Percentiles rank a stretch among this genome's conserved stretches.
These are phyloP conservation scores for Mycteria americana DNA, from an alignment of 2,797 vertebrate species.

Conservation along the genomic window DNA sequence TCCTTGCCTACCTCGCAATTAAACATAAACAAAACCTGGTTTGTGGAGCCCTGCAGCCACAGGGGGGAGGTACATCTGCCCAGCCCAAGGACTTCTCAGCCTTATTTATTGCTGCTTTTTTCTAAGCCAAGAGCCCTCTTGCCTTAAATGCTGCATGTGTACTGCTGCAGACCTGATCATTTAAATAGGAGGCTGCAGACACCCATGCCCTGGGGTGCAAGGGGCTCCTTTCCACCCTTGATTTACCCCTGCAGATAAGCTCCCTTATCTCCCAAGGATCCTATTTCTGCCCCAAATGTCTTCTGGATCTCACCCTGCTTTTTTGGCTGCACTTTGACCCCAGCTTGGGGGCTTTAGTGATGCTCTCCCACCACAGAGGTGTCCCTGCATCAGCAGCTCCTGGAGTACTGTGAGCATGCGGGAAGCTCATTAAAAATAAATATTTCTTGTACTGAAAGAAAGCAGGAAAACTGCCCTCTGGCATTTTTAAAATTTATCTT, in stretches of 20 bases:
- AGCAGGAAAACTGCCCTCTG: neutral
- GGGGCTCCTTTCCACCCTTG: accelerated
- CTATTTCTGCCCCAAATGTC: neutral
- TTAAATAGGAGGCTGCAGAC: no score
- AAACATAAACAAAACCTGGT: neutral
- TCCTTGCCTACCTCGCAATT: neutral
- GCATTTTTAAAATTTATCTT: neutral
- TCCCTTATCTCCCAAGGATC: neutral
- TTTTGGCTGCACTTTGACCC: neutral
- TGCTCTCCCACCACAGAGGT: accelerated
- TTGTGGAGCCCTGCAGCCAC: no score
- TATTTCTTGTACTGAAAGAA: neutral
- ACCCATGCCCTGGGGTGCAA: no score
- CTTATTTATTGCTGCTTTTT: neutral
- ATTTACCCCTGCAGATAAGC: neutral
- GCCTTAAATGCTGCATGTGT: neutral
- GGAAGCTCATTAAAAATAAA: neutral
- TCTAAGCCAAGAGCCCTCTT: neutral
- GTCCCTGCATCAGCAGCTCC: neutral
- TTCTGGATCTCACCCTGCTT: neutral
- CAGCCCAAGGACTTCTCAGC: neutral
- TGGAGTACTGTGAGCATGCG: accelerated
- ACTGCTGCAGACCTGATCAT: neutral
- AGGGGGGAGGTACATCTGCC: no score
- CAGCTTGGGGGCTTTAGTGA: accelerated